Conservation (phyloP, 2,113 vertebrate genomes). For the Thalassarche chlororhynchos region DNA sequence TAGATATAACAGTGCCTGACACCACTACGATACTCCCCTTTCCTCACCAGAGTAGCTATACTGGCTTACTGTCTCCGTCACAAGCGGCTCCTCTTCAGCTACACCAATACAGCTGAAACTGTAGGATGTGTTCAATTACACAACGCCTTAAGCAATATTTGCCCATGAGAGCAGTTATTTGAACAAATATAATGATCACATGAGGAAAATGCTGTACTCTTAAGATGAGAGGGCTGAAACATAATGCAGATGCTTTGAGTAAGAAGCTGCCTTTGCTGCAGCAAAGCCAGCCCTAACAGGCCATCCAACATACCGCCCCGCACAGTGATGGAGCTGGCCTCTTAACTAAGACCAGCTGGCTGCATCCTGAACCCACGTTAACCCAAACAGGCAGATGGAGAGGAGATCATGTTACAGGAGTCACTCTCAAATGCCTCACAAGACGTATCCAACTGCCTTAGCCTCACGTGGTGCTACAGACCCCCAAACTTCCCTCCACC, state of each 20-base stretch:
- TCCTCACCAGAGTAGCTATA: neutral
- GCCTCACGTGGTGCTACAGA: neutral
- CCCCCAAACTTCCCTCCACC: neutral
- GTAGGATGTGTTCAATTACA: neutral
- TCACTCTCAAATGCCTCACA: neutral
- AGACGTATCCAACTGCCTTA: neutral
- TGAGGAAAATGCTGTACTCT: neutral
- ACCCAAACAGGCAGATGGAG: neutral
- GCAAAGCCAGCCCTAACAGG: neutral
- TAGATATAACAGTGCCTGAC: neutral
- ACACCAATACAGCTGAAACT: neutral
- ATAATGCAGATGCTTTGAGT: neutral
- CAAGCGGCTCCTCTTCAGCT: neutral
- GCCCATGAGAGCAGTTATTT: neutral
- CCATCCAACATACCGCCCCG: fast-evolving
- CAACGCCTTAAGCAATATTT: neutral
- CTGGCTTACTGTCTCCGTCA: neutral
- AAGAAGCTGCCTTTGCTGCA: neutral
- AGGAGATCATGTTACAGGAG: neutral
- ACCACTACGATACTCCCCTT: neutral
- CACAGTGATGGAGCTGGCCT: fast-evolving
- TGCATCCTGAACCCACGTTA: neutral
- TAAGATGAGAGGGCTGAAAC: neutral
- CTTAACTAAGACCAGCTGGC: neutral
- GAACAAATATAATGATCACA: neutral